A percentile compares a stretch with the other conserved stretches of the same genome.
These are phyloP conservation scores for Ctenopoma multispine DNA, from an alignment of 2,797 vertebrate genomes.

Conservation along the genomic window DNA sequence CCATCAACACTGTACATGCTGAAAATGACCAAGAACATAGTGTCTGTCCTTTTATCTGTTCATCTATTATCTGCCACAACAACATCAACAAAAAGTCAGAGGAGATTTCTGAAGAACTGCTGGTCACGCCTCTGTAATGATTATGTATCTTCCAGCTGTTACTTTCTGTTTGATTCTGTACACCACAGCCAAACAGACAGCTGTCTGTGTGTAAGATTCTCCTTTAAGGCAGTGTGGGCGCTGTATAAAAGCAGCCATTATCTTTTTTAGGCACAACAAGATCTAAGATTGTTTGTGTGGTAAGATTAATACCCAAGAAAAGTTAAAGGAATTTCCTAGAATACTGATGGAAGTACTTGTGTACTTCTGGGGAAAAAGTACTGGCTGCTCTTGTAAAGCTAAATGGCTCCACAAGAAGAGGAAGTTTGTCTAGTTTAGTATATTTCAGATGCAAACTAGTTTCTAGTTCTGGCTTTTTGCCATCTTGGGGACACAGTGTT, in stretches of 20 bases:
- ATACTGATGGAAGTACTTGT: background rate
- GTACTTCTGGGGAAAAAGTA: constrained; percentile 4
- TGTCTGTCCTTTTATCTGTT: background rate
- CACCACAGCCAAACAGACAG: constrained; percentile 15
- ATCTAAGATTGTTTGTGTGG: background rate
- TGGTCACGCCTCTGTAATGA: background rate
- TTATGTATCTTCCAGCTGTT: constrained; percentile 43
- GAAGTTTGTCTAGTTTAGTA: constrained; percentile 4
- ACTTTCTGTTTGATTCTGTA: constrained; percentile 33
- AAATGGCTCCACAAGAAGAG: constrained; percentile 26
- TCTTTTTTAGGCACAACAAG: background rate
- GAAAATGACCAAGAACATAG: background rate
- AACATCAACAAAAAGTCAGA: constrained; percentile 2
- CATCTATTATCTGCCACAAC: background rate
- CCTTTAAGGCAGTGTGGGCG: background rate
- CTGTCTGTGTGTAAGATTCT: constrained; percentile 9
- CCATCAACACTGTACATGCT: background rate
- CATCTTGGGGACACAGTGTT: background rate
- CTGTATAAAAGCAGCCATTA: background rate
- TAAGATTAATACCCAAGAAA: background rate
- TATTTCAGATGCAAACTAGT: constrained; percentile 7
- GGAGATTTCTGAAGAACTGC: constrained; percentile 56
- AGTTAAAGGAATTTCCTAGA: background rate
- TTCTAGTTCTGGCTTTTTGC: background rate
- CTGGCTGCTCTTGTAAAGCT: background rate